Evolutionary conservation across 1,140 invertebrate species (phyloP).

Genomic region (Nilaparvata lugens): DNA sequence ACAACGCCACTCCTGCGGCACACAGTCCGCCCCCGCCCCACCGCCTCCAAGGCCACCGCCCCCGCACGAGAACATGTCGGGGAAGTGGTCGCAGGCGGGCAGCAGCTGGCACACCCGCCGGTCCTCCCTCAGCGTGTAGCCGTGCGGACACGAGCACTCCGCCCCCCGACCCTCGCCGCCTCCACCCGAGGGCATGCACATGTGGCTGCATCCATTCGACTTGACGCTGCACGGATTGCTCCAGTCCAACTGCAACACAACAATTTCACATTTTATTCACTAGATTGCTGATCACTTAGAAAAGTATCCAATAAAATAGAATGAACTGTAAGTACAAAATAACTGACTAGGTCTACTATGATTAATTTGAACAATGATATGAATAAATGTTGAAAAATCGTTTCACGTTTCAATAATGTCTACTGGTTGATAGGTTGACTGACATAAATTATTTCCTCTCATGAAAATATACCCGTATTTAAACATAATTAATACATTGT

Average conservation of each 20-base stretch:
- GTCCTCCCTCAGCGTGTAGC: conserved; percentile 58
- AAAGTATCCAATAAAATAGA: neutral
- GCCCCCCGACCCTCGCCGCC: conserved; percentile 23
- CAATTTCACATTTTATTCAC: neutral
- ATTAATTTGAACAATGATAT: no score
- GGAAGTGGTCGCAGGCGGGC: conserved; percentile 54
- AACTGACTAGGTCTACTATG: no score
- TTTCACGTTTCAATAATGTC: no score
- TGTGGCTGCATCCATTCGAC: conserved; percentile 56
- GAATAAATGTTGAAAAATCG: neutral
- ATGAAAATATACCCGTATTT: no score
- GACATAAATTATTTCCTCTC: no score
- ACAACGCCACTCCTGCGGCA: conserved; percentile 75
- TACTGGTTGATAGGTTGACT: no score
- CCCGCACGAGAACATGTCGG: conserved; percentile 65
- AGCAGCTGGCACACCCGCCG: conserved; percentile 55
- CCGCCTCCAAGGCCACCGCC: no score
- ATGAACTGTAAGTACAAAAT: neutral
- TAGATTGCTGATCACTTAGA: neutral
- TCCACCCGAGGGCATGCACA: conserved; percentile 46
- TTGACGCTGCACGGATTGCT: conserved; percentile 34
- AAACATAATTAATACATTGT: no score
- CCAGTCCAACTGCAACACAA: conserved; percentile 7
- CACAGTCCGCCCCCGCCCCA: conserved; percentile 53
- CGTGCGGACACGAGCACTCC: conserved; percentile 68